phyloP scores from a whole-genome alignment of 2,797 vertebrate species.

The Dipus sagitta region DNA sequence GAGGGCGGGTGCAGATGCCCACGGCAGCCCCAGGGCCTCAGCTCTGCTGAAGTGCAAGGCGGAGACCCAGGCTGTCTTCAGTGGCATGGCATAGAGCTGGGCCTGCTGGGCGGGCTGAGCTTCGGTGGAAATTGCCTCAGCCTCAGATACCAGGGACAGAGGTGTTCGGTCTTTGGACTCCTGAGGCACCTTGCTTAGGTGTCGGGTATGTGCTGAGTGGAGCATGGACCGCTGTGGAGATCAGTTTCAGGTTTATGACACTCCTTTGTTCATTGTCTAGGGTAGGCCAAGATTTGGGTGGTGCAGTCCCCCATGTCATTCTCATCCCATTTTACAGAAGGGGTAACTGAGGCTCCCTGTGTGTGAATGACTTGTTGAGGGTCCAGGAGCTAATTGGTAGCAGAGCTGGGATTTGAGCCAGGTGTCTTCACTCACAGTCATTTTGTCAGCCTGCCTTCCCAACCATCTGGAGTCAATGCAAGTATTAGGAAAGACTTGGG shows the following conservation, averaged over 20 bases:
- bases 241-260: conserved; percentile 9
- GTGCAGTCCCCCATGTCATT: not conserved
- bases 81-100: not conserved
- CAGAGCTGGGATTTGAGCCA: conserved; percentile 13
- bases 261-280: not conserved
- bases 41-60: not conserved
- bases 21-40: not conserved
- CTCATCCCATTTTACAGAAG: conserved; percentile 26
- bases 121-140: no score
- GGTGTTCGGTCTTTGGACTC: not conserved
- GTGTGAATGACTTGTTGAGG: not conserved
- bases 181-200: not conserved
- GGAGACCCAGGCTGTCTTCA: not conserved
- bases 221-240: not conserved
- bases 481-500: conserved; percentile 22
- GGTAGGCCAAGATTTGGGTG: not conserved
- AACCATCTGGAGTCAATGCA: conserved; percentile 48
- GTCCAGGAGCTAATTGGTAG: not conserved
- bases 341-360: not conserved
- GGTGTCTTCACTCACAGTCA: not conserved
- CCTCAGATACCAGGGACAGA: not conserved
- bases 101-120: not conserved
- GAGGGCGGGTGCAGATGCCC: rapidly evolving
- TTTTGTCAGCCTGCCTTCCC: conserved; percentile 38
- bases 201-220: conserved; percentile 9